Evolutionary conservation across 2,888 invertebrate genomes (phyloP), one percentile per base, ranked within the genome.

Genomic region (Leptinotarsa peninsularis): DNA sequence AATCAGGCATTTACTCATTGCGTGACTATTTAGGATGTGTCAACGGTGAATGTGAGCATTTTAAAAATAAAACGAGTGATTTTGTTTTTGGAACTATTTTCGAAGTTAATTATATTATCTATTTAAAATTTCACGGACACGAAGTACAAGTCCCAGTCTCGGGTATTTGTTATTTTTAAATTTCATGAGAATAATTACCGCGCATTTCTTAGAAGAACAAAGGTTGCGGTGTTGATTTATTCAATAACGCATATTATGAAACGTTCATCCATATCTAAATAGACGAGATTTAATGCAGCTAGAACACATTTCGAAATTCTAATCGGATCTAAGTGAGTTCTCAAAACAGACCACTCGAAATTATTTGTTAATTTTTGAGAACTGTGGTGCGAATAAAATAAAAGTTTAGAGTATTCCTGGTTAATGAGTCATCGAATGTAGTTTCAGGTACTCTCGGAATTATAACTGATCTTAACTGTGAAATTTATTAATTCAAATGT

Each of bases 81-180:
- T 54, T 69, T 56, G 68, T 56, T 54, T 56, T 69, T 52, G 54
- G 13, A 69, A 27, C 69, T 69, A 69, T 69, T 69, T 69, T 43
- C 15, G 43, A 52, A 54, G 69, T 69, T 69, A 69, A 69, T 69
- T 69, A 69, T 54, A 56, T 56, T 69, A 69, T 56, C 56, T 56
- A 56, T 69, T 69, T 69, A 54, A 69, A 69, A 69, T 56, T 69
- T 69, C 69, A 69, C 54, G 69, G 69, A 69, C 69, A 56, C 69
- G 54, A 18, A 15, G 69, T 27, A 69, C 27, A 69, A 49, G 13
- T 68, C 33, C 33, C 18, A 68, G 33, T 54, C 23, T 67, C 67
- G 50, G 49, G 49, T 50, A 54, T 49, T 68, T 23, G 56, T 54
- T 63, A 63, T 63, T 63, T 63, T 63, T 63, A 43, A 33, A 63